Evolutionary conservation across 1,140 invertebrate species (phyloP).

Genomic region (Ruditapes philippinarum): DNA sequence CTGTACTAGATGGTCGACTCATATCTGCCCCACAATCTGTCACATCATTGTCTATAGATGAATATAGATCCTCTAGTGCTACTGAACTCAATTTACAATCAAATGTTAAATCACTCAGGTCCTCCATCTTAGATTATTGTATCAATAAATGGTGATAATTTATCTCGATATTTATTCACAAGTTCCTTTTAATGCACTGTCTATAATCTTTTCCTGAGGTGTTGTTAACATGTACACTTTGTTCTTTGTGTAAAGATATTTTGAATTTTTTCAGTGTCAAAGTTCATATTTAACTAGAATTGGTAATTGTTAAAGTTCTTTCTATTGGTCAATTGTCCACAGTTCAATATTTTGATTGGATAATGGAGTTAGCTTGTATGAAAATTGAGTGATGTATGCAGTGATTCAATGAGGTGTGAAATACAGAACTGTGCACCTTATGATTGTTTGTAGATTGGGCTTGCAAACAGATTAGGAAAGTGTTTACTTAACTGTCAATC

Average conservation of each 20-base stretch:
- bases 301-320: not conserved
- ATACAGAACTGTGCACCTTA: conserved; percentile 8
- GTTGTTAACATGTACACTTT: conserved; percentile 1
- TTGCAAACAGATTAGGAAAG: conserved; percentile 12
- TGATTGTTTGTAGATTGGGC: not conserved
- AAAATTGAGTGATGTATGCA: not conserved
- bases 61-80: conserved; percentile 29
- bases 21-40: not conserved
- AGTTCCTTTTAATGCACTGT: not conserved
- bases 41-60: conserved; percentile 11
- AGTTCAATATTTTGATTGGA: conserved; percentile 7
- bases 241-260: conserved; percentile 8
- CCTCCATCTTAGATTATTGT: conserved; percentile 32
- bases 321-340: conserved; percentile 4
- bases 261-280: conserved; percentile 24
- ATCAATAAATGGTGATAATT: conserved; percentile 8
- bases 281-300: conserved; percentile 13
- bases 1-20: conserved; percentile 44
- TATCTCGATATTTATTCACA: conserved; percentile 40
- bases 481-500: conserved; percentile 39
- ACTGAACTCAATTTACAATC: conserved; percentile 25
- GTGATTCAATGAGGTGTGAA: conserved; percentile 29
- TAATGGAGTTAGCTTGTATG: not conserved
- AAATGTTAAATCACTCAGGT: conserved; percentile 2
- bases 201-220: conserved; percentile 4